These are phyloP conservation scores for Dryas iulia DNA, from an alignment of 1,140 invertebrate genomes.

Conservation along the genomic window DNA sequence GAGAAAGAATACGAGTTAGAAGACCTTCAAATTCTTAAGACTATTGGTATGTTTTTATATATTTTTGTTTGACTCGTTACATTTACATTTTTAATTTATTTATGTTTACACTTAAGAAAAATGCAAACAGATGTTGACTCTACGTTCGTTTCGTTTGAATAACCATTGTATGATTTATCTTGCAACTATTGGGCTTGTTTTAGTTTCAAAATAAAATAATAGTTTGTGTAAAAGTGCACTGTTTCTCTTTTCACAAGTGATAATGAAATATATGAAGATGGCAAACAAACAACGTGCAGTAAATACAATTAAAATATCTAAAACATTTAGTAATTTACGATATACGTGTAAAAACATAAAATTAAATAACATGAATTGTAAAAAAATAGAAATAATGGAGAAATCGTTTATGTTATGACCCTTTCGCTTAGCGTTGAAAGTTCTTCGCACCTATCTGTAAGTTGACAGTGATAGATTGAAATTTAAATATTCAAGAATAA, in stretches of 20 bases:
- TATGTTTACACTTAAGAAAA: not conserved
- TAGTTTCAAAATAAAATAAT: not conserved
- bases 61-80: not conserved
- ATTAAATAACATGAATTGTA: conserved; percentile 1
- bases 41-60: conserved; percentile 85
- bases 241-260: no score
- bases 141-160: not conserved
- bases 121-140: conserved; percentile 4
- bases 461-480: conserved; percentile 27
- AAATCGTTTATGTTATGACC: conserved; percentile 30
- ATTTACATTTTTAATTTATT: conserved; percentile 7
- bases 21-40: conserved; percentile 90
- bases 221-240: no score
- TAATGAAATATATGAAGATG: no score
- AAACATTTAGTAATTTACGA: no score
- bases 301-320: no score
- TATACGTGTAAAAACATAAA: not conserved
- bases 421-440: conserved; percentile 32
- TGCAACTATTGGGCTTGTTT: not conserved
- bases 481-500: conserved; percentile 10
- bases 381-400: not conserved
- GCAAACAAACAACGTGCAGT: no score
- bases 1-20: conserved; percentile 86
- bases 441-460: conserved; percentile 34
- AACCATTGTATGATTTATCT: not conserved